Evolutionary conservation across 2,888 invertebrate genomes (phyloP).

Genomic region (Drosophila aldrichi): DNA sequence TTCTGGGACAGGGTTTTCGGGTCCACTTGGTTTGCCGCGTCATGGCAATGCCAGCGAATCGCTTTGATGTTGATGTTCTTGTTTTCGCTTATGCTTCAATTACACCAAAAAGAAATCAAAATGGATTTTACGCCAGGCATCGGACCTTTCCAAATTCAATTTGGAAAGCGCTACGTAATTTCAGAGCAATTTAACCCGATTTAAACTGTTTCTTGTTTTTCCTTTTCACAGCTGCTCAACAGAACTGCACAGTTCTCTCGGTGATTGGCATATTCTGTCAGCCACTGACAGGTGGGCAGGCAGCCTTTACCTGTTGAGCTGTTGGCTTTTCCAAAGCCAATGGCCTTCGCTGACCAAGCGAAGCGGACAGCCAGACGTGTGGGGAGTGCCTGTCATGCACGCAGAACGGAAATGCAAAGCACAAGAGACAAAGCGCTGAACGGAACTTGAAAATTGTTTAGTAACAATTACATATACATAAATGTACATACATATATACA

Average conservation of each 20-base stretch:
- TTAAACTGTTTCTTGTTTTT: conserved; percentile 32
- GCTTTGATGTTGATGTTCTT: conserved; percentile 58
- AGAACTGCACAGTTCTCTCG: conserved; percentile 15
- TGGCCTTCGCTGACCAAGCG: conserved; percentile 75
- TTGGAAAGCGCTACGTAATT: conserved; percentile 37
- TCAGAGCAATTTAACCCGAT: conserved; percentile 27
- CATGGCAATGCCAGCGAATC: conserved; percentile 18
- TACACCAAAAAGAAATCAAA: conserved; percentile 43
- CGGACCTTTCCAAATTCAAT: conserved; percentile 29
- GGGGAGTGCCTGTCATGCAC: conserved; percentile 66
- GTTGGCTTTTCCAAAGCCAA: conserved; percentile 62
- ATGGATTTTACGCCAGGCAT: conserved; percentile 35
- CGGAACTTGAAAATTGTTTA: conserved; percentile 72
- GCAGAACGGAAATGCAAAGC: conserved; percentile 79
- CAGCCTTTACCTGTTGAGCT: conserved; percentile 45
- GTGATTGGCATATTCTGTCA: conserved; percentile 33
- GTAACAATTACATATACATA: conserved; percentile 30
- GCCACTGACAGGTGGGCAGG: conserved; percentile 18
- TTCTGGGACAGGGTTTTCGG: conserved; percentile 22
- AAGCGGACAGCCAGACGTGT: conserved; percentile 36
- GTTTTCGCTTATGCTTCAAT: conserved; percentile 54
- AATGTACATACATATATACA: conserved; percentile 1
- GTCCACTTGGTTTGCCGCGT: conserved; percentile 28
- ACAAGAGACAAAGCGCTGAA: conserved; percentile 52
- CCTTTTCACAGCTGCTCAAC: not conserved